Evolutionary conservation across 2,113 vertebrate species (phyloP).

Genomic region (Syrrhaptes paradoxus): DNA sequence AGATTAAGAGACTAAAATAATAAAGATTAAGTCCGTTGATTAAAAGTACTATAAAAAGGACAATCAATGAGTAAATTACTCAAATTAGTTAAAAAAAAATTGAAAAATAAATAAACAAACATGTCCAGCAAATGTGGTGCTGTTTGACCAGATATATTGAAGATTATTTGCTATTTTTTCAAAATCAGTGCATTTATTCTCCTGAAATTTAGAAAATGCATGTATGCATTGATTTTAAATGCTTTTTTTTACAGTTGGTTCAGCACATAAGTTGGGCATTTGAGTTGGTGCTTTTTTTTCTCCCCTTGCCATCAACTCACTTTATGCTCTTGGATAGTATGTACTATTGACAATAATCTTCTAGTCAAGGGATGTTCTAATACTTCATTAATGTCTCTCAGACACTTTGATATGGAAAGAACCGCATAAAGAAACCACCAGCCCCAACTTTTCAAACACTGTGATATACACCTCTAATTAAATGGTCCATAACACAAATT

Average conservation of each 20-base stretch:
- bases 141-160: neutral
- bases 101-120: neutral
- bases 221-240: neutral
- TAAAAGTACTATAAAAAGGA: slow-evolving; percentile 5
- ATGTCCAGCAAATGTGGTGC: neutral
- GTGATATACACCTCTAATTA: neutral
- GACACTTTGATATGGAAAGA: neutral
- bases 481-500: neutral
- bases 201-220: neutral
- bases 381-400: neutral
- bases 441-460: neutral
- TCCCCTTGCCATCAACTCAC: neutral
- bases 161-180: neutral
- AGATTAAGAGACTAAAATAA: slow-evolving; percentile 51
- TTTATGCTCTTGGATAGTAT: neutral
- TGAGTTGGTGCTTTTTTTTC: neutral
- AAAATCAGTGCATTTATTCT: neutral
- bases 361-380: neutral
- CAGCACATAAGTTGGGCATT: neutral
- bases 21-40: neutral
- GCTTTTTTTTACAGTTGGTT: neutral
- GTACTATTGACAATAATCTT: neutral
- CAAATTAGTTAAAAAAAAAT: neutral
- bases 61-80: neutral
- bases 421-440: neutral